Evolutionary conservation across 2,797 vertebrate species (phyloP).

Genomic region (Sternarchorhynchus goeldii): DNA sequence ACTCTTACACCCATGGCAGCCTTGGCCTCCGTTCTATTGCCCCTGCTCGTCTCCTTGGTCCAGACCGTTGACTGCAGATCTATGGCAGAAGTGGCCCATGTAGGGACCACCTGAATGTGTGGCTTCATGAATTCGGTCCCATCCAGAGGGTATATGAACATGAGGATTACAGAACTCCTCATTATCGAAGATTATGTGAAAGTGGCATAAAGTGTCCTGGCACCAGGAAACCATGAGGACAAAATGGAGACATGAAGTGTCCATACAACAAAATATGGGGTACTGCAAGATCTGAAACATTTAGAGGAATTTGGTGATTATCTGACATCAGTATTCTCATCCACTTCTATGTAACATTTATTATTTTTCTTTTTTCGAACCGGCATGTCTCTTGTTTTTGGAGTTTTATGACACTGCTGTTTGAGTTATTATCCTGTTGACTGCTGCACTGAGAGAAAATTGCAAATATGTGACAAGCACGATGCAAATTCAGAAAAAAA

Average conservation of each 20-base stretch:
- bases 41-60: not conserved
- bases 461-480: not conserved
- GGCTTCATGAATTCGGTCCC: not conserved
- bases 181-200: not conserved
- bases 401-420: too few relatives aligned
- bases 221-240: not conserved
- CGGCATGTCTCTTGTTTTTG: too few relatives aligned
- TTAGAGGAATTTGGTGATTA: too few relatives aligned
- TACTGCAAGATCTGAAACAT: too few relatives aligned
- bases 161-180: not conserved
- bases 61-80: conserved; percentile 12
- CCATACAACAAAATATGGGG: too few relatives aligned
- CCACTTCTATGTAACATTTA: too few relatives aligned
- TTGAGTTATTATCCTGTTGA: too few relatives aligned
- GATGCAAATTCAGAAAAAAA: not conserved
- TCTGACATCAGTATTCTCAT: too few relatives aligned
- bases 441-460: too few relatives aligned
- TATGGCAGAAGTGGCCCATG: not conserved
- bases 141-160: too few relatives aligned
- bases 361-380: too few relatives aligned
- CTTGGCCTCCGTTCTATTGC: conserved; percentile 4
- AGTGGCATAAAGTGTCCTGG: not conserved
- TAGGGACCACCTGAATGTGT: not conserved
- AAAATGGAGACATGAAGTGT: not conserved
- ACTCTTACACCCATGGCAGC: conserved; percentile 47